phyloP scores from a whole-genome alignment of 2,113 vertebrate species.

The Catharus fuscescens region DNA sequence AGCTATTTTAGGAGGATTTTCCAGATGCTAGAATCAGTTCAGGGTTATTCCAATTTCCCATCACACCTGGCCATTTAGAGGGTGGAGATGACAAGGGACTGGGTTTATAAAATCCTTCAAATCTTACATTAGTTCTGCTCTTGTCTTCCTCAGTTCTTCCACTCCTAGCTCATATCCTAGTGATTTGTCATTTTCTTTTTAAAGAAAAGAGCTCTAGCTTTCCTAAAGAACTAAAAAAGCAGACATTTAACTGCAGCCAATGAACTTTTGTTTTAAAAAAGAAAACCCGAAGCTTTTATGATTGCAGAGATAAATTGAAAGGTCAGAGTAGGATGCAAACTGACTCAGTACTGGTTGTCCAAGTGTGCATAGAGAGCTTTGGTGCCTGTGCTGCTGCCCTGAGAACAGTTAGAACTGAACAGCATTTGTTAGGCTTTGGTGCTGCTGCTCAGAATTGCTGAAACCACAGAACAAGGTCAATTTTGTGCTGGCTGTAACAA shows the following conservation, averaged over 20 bases:
- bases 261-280: neutral
- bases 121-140: neutral
- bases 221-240: neutral
- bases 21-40: neutral
- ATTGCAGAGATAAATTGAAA: neutral
- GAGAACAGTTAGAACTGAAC: neutral
- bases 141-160: conserved; percentile 4
- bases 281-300: neutral
- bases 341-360: neutral
- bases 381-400: neutral
- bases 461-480: neutral
- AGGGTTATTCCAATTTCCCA: neutral
- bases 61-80: neutral
- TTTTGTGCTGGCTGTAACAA: neutral
- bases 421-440: neutral
- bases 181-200: neutral
- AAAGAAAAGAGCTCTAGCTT: neutral
- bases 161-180: neutral
- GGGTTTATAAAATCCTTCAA: neutral
- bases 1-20: neutral
- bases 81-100: neutral
- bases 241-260: neutral
- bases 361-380: neutral
- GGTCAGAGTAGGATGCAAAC: neutral
- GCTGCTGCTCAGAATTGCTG: neutral